Conservation (phyloP, 1,140 invertebrate species). For the Drosophila virilis region DNA sequence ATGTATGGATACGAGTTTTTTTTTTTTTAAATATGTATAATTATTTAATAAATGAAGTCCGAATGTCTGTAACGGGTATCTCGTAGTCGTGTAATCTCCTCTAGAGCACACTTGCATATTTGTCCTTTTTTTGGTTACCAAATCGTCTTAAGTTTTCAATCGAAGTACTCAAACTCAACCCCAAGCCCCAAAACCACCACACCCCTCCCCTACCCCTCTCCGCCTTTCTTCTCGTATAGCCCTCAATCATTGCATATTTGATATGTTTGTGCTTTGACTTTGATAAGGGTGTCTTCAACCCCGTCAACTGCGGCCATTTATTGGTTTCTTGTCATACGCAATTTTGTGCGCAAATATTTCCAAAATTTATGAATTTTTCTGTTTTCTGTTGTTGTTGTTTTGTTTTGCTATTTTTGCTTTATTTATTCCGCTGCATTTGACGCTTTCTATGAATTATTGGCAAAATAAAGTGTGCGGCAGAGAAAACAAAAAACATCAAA, state of each 20-base stretch:
- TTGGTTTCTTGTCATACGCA: slow-evolving; percentile 59
- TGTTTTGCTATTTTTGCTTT: slow-evolving; percentile 13
- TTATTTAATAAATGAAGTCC: too few relatives aligned
- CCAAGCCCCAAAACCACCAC: neutral
- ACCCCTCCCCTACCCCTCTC: neutral
- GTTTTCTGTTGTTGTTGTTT: slow-evolving; percentile 2
- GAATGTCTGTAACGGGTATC: too few relatives aligned
- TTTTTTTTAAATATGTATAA: too few relatives aligned
- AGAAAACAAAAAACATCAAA: slow-evolving; percentile 25
- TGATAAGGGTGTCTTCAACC: slow-evolving; percentile 64
- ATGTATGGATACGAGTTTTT: too few relatives aligned
- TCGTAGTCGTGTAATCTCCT: too few relatives aligned
- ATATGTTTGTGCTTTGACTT: slow-evolving; percentile 56
- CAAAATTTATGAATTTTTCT: slow-evolving; percentile 42
- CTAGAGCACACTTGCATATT: too few relatives aligned
- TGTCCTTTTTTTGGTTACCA: slow-evolving; percentile 6
- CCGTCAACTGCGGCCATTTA: slow-evolving; percentile 54
- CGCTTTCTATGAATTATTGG: slow-evolving; percentile 77
- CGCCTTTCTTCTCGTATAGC: neutral
- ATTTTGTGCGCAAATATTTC: slow-evolving; percentile 43
- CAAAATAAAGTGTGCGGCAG: slow-evolving; percentile 11
- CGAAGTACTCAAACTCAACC: slow-evolving; percentile 22
- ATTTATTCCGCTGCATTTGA: slow-evolving; percentile 52
- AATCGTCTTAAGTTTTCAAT: slow-evolving; percentile 19
- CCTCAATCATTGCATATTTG: slow-evolving; percentile 49